Evolutionary conservation across 1,140 invertebrate genomes (phyloP).

Genomic region (Chymomyza costata): DNA sequence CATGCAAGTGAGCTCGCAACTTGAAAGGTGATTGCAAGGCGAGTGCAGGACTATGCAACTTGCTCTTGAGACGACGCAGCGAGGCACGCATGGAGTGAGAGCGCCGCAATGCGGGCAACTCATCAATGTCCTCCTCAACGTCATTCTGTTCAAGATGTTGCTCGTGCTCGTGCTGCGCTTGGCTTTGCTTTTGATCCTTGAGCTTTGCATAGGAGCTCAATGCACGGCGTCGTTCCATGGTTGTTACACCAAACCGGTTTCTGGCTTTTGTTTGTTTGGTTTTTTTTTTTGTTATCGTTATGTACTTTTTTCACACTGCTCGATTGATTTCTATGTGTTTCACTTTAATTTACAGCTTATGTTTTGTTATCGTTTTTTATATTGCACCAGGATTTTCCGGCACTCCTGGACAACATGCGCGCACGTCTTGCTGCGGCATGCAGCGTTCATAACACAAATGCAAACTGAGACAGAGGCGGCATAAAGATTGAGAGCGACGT

Average conservation of each 20-base stretch:
- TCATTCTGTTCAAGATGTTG: conserved; percentile 31
- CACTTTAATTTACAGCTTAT: background rate
- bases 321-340: conserved; percentile 18
- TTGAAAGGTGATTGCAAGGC: conserved; percentile 64
- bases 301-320: conserved; percentile 3
- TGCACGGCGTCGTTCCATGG: conserved; percentile 62
- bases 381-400: conserved; percentile 33
- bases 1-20: conserved; percentile 56
- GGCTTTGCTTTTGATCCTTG: conserved; percentile 29
- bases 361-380: conserved; percentile 19
- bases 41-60: conserved; percentile 55
- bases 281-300: conserved; percentile 18
- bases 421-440: too few species aligned
- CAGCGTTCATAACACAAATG: too few species aligned
- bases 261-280: conserved; percentile 8
- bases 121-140: conserved; percentile 24
- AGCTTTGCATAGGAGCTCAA: conserved; percentile 57
- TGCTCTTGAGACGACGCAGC: conserved; percentile 78
- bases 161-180: conserved; percentile 31
- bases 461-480: conserved; percentile 45
- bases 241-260: background rate
- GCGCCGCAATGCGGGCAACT: conserved; percentile 77
- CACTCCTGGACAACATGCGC: too few species aligned
- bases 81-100: conserved; percentile 84
- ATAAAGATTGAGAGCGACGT: conserved; percentile 23